phyloP scores from a whole-genome alignment of 2,113 vertebrate species.

The Chinchilla lanigera region DNA sequence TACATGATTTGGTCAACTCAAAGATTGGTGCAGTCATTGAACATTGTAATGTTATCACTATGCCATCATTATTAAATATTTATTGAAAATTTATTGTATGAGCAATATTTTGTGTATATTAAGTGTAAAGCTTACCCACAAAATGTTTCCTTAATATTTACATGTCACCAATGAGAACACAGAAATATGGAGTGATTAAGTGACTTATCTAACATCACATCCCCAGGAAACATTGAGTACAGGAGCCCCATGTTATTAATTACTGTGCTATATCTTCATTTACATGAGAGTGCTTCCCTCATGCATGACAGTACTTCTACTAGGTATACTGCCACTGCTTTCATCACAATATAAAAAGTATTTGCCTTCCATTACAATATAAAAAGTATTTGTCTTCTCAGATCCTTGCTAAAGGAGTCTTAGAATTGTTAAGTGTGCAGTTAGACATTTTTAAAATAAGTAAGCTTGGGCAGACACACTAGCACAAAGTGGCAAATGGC shows the following conservation, averaged over 20 bases:
- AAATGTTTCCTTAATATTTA: background rate
- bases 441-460: background rate
- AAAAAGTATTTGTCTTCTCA: background rate
- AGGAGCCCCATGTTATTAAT: background rate
- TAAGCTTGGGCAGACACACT: background rate
- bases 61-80: background rate
- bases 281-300: no score
- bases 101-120: background rate
- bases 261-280: no score
- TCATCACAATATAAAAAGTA: background rate
- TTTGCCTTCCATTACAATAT: background rate
- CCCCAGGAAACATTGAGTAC: background rate
- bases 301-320: no score
- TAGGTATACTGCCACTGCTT: background rate
- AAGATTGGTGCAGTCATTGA: background rate
- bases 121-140: background rate
- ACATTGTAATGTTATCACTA: background rate
- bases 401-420: background rate
- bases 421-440: background rate
- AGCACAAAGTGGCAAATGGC: background rate
- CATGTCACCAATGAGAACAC: background rate
- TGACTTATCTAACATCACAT: background rate
- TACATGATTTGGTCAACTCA: background rate
- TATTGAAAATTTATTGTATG: background rate
- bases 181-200: background rate